phyloP scores from a whole-genome alignment of 2,113 vertebrate species.

The Charadrius vociferus region DNA sequence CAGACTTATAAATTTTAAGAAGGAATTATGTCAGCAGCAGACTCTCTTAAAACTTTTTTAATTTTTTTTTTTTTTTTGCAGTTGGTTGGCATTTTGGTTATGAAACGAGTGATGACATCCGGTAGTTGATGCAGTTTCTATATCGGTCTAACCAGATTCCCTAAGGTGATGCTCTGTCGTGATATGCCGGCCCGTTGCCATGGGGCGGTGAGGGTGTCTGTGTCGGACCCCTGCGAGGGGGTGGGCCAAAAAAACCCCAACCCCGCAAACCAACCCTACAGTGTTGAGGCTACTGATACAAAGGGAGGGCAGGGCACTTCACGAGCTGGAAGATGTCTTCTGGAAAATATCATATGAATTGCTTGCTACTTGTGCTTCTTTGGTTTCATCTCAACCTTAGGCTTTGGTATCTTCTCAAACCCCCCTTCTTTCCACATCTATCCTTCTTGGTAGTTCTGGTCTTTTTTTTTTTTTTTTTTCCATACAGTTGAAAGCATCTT shows the following conservation, averaged over 20 bases:
- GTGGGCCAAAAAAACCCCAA: too few species aligned
- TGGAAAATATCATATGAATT: accelerated
- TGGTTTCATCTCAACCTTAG: background rate
- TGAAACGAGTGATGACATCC: background rate
- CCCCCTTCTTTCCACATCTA: accelerated
- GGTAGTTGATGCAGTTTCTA: background rate
- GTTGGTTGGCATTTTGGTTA: background rate
- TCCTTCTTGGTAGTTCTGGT: background rate
- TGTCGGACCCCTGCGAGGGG: accelerated
- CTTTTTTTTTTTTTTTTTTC: background rate
- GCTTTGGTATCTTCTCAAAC: background rate
- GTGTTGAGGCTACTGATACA: accelerated
- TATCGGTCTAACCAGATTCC: background rate
- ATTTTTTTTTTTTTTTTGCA: background rate
- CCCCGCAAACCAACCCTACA: accelerated
- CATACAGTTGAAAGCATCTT: background rate
- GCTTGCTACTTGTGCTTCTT: background rate
- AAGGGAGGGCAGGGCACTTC: background rate
- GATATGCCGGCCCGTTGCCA: background rate
- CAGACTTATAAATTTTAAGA: background rate
- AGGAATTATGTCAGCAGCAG: background rate
- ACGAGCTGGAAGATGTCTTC: background rate
- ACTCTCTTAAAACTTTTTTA: background rate
- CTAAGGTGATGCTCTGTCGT: accelerated
- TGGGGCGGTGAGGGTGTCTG: background rate